Percentiles rank a stretch among this genome's conserved stretches.
Evolutionary conservation across 2,797 vertebrate species (phyloP).

Genomic region (Moxostoma hubbsi): DNA sequence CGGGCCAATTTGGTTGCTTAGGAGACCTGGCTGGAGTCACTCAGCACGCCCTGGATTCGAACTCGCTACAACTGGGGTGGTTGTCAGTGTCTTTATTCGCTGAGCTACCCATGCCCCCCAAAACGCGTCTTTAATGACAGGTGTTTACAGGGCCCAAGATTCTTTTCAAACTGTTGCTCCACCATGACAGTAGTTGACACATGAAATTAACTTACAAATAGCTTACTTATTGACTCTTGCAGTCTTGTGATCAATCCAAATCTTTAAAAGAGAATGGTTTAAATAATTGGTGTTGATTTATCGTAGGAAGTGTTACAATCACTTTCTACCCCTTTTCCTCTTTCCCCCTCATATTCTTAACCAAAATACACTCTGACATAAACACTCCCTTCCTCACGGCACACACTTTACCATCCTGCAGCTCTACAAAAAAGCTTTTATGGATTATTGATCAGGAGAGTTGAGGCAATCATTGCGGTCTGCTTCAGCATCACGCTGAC

Average conservation of each 20-base stretch:
- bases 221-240: no score
- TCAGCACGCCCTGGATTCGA: no score
- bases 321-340: conserved; percentile 58
- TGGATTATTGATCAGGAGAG: conserved; percentile 79
- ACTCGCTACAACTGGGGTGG: no score
- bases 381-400: conserved; percentile 1
- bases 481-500: conserved; percentile 71
- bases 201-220: no score
- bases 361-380: not conserved
- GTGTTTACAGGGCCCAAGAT: no score
- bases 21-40: no score
- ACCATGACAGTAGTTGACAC: no score
- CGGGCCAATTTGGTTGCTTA: no score
- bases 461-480: conserved; percentile 75
- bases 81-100: no score
- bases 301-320: conserved; percentile 5
- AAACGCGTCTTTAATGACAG: no score
- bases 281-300: not conserved
- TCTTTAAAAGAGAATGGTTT: not conserved
- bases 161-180: no score
- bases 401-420: conserved; percentile 58
- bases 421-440: conserved; percentile 78
- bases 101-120: no score
- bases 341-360: not conserved
- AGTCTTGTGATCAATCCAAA: not conserved